These are phyloP conservation scores for Pseudococcus jackbeardsleyi DNA, from an alignment of 2,888 invertebrate genomes.

Conservation along the genomic window DNA sequence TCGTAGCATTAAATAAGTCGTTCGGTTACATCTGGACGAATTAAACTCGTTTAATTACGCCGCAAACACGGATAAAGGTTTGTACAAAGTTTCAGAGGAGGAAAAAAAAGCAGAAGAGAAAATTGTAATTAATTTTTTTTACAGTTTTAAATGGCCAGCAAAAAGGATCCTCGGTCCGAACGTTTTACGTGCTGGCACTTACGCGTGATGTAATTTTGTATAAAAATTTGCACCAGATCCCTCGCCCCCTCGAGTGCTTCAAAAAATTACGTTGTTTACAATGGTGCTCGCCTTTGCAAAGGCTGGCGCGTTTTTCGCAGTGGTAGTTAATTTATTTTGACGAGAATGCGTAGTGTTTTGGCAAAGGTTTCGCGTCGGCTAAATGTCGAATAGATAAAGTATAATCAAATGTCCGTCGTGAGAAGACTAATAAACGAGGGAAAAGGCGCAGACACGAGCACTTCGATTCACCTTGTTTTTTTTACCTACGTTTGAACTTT, in stretches of 20 bases:
- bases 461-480: background rate
- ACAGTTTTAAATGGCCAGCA: background rate
- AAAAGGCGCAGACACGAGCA: background rate
- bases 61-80: background rate
- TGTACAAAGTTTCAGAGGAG: background rate
- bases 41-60: constrained; percentile 9
- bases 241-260: background rate
- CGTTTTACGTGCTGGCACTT: background rate
- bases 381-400: constrained; percentile 36
- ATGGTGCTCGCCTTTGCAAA: background rate
- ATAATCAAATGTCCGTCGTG: background rate
- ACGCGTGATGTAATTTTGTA: background rate
- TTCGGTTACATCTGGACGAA: background rate
- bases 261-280: background rate
- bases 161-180: background rate
- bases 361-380: background rate
- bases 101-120: background rate
- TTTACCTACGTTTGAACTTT: background rate
- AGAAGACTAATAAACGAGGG: background rate
- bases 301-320: background rate
- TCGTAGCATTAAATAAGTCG: constrained; percentile 1
- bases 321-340: constrained; percentile 23
- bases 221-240: background rate
- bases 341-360: constrained; percentile 1
- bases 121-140: background rate